A percentile compares a stretch with the other conserved stretches of the same genome.
Evolutionary conservation across 2,888 invertebrate genomes (phyloP).

Genomic region (Drosophila demipolita): DNA sequence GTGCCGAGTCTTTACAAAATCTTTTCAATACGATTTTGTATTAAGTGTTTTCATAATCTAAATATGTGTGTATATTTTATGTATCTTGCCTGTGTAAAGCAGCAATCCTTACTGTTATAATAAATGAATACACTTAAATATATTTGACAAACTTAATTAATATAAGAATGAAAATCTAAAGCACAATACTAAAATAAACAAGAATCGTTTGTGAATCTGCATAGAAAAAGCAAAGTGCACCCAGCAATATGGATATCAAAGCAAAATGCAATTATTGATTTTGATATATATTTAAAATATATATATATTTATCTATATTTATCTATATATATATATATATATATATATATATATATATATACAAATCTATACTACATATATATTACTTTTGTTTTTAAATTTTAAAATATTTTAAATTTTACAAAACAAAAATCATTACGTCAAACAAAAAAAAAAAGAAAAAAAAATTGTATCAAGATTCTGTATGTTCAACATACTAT

Average conservation of each 20-base stretch:
- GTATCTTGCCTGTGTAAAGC: conserved; percentile 11
- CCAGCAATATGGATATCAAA: conserved; percentile 14
- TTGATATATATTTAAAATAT: conserved; percentile 31
- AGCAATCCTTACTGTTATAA: conserved; percentile 2
- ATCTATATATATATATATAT: conserved; percentile 39
- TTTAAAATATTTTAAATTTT: conserved; percentile 60
- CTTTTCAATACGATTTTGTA: conserved; percentile 13
- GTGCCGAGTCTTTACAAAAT: conserved; percentile 17
- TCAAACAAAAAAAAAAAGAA: conserved; percentile 12
- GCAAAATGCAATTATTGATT: conserved; percentile 46
- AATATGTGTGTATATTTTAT: background rate
- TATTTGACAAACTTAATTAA: background rate
- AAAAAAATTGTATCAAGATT: conserved; percentile 39
- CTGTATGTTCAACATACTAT: conserved; percentile 23
- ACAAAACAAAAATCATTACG: conserved; percentile 27
- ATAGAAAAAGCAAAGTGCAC: conserved; percentile 1
- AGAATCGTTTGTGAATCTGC: background rate
- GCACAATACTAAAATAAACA: background rate
- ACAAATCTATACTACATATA: conserved; percentile 8
- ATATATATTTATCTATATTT: conserved; percentile 42
- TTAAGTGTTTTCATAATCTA: background rate
- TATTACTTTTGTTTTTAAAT: conserved; percentile 38
- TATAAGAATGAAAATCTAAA: background rate
- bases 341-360: conserved; percentile 43
- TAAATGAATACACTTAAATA: conserved; percentile 1